Evolutionary conservation across 2,888 invertebrate species (phyloP), one percentile per base, ranked within the genome.

Genomic region (Eulithis testata): DNA sequence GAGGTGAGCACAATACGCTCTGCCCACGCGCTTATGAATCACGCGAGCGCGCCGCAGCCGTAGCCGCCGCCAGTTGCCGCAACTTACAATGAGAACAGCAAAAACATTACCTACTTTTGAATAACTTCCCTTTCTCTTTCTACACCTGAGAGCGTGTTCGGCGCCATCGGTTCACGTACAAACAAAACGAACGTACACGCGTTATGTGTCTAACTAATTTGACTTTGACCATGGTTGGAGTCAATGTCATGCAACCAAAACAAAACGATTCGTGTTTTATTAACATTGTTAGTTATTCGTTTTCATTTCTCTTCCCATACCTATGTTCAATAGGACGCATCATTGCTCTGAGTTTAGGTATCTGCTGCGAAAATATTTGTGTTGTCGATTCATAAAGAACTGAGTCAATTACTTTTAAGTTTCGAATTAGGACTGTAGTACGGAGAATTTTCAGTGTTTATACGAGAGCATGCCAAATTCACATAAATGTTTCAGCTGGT

Each of bases 81-180:
- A 83, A 82, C 82, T 81, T 80, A 77, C 79, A 73, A 70, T 83
- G 78, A 84, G 83, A 85, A 79, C 87, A 84, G 91, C 91, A 92
- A 92, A 92, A 93, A 91, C 91, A 91, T 93, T 91, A 91, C 93
- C 93, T 87, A 93, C 92, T 92, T 93, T 91, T 92, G 88, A 89
- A 91, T 91, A 91, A 88, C 89, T 88, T 89, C 84, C 91, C 92
- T 93, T 92, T 93, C 93, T 93, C 91, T 92, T 92, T 92, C 92
- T 91, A 91, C 88, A 89, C 87, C 86, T 89, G 79, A 72, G 80
- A 87, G 84, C 84, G 83, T 83, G 83, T 81, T 85, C 77, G 83
- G 84, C 85, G 84, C 86, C 85, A 88, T 83, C 86, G 77, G 82
- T 81, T 84, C 64, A 69, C 82, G 82, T 56, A 84, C 80, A 84